A percentile compares a stretch with the other conserved stretches of the same genome.
Conservation (phyloP, 2,797 vertebrate species). For the Lepilemur ruficaudatus region DNA sequence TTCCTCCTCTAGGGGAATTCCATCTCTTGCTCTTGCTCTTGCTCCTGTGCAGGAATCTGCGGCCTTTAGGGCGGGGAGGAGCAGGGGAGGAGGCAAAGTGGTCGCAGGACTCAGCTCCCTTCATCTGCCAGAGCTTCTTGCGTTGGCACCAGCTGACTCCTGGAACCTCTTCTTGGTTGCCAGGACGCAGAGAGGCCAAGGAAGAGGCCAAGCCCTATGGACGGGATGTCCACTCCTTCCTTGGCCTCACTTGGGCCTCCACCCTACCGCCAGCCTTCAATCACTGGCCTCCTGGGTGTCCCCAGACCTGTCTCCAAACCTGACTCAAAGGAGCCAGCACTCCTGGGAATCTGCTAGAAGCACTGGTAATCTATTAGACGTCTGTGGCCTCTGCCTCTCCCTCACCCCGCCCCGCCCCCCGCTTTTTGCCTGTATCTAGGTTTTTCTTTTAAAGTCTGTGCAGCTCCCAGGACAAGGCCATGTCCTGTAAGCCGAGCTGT, state of each 20-base stretch:
- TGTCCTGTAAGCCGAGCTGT: not conserved
- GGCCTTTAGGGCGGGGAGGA: not conserved
- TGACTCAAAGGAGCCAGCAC: not conserved
- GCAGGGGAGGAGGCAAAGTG: not conserved
- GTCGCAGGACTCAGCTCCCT: not conserved
- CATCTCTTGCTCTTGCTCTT: not conserved
- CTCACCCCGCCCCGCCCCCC: fast-evolving
- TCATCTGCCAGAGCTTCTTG: not conserved
- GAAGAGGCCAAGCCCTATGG: not conserved
- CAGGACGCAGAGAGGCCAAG: not conserved
- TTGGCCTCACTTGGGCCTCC: not conserved
- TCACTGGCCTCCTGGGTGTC: not conserved
- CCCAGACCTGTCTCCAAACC: not conserved
- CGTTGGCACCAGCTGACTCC: not conserved
- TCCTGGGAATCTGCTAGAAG: not conserved
- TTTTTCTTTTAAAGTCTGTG: not conserved
- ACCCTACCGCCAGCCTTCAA: not conserved
- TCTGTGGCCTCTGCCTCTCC: not conserved
- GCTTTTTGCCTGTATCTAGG: not conserved
- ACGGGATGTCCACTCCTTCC: not conserved
- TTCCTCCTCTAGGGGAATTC: not conserved
- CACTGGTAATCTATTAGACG: not conserved
- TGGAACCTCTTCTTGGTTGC: not conserved
- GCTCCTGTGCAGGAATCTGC: not conserved
- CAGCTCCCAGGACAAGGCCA: not conserved